Evolutionary conservation across 2,797 vertebrate genomes (phyloP).

Genomic region (Myotis planiceps): DNA sequence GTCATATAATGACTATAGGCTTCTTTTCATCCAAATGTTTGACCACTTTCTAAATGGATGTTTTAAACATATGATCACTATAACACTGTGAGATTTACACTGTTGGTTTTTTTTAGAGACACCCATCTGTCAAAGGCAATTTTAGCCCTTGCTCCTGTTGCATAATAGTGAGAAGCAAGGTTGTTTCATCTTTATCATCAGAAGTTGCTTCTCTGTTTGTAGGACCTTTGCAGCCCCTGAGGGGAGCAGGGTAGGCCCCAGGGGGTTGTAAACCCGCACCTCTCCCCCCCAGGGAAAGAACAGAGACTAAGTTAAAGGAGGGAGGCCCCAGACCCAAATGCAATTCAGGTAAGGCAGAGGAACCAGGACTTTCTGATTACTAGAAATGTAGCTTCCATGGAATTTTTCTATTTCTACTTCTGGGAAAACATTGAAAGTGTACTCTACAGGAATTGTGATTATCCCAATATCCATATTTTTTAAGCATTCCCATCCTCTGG

Average conservation of each 20-base stretch:
- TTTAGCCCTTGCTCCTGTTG: constrained; percentile 40
- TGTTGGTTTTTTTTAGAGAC: not conserved
- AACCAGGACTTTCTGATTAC: not conserved
- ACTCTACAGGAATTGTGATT: not conserved
- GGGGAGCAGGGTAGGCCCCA: not conserved
- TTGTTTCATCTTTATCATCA: not conserved
- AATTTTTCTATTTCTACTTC: not conserved
- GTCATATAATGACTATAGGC: not conserved
- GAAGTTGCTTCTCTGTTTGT: not conserved
- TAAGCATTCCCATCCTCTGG: not conserved
- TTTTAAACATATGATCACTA: constrained; percentile 23
- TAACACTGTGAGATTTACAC: not conserved
- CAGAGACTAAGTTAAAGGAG: fast-evolving
- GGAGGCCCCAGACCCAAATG: not conserved
- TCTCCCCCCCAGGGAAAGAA: fast-evolving
- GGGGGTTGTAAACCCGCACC: too few species aligned
- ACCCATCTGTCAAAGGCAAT: constrained; percentile 58
- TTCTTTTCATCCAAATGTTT: constrained; percentile 39
- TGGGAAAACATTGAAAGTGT: not conserved
- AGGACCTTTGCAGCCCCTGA: not conserved
- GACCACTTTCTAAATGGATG: constrained; percentile 27
- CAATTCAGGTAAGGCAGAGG: not conserved
- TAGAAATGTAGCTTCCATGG: not conserved
- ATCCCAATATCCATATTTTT: not conserved
- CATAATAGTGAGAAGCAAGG: not conserved